A percentile compares a stretch with the other conserved stretches of the same genome.
Evolutionary conservation across 2,888 invertebrate species (phyloP).

Genomic region (Deilephila elpenor): DNA sequence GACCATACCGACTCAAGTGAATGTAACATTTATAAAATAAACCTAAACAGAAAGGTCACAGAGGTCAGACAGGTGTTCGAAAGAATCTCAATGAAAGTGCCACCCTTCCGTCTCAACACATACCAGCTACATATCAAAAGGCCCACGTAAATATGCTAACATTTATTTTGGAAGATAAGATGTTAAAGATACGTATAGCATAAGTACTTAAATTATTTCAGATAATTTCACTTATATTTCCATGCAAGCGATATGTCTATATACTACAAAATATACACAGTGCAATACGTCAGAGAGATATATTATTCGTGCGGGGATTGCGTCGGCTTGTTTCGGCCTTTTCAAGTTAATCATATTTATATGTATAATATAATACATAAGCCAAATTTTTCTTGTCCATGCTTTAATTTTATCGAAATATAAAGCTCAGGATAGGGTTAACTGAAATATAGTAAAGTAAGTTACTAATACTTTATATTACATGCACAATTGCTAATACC

Average conservation of each 20-base stretch:
- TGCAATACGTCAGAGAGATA: constrained; percentile 58
- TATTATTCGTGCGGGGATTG: constrained; percentile 62
- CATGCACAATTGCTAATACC: constrained; percentile 37
- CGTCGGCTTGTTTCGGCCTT: constrained; percentile 56
- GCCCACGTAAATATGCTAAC: constrained; percentile 70
- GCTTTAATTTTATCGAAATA: constrained; percentile 55
- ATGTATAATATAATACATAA: constrained; percentile 50
- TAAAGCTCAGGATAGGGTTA: constrained; percentile 47
- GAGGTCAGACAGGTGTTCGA: constrained; percentile 51
- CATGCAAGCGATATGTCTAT: constrained; percentile 74
- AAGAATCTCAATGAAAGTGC: constrained; percentile 52
- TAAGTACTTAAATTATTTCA: constrained; percentile 56
- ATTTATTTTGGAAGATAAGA: constrained; percentile 84
- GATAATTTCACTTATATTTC: constrained; percentile 60
- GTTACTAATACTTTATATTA: constrained; percentile 28
- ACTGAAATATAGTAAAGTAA: constrained; percentile 16
- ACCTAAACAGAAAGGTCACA: constrained; percentile 44
- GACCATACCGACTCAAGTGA: constrained; percentile 34
- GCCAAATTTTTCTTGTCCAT: constrained; percentile 56
- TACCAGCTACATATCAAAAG: constrained; percentile 62
- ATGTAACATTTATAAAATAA: constrained; percentile 30
- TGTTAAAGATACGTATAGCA: constrained; percentile 62
- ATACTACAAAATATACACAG: constrained; percentile 71
- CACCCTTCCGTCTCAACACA: constrained; percentile 58
- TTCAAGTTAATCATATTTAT: constrained; percentile 45